Conservation (phyloP, 37 sponge, comb jelly and placozoan species). For the Halisarca cf. caerulea region DNA sequence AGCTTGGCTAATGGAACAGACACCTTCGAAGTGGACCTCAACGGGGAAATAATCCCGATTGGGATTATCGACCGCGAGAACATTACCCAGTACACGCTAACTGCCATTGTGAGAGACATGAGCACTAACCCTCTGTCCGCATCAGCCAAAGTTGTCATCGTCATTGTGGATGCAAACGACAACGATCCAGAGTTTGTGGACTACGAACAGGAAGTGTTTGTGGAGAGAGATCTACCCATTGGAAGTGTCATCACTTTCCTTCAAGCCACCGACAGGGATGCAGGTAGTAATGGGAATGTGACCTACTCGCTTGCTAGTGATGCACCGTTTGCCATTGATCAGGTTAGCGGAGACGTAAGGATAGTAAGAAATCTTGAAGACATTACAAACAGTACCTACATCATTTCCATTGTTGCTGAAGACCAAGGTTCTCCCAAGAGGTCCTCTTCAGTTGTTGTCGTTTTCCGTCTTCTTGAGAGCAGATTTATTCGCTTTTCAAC, state of each 20-base stretch:
- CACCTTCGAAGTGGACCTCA: slow-evolving; percentile 28
- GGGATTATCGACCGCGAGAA: slow-evolving; percentile 48
- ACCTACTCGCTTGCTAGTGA: background rate
- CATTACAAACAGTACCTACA: background rate
- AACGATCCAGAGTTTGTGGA: slow-evolving; percentile 51
- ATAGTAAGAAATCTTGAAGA: background rate
- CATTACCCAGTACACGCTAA: background rate
- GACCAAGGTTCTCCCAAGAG: background rate
- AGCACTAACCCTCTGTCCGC: background rate
- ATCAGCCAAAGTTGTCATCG: slow-evolving; percentile 27
- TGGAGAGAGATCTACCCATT: slow-evolving; percentile 10
- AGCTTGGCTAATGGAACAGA: slow-evolving; percentile 20
- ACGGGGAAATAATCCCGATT: slow-evolving; percentile 34
- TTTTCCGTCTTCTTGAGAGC: background rate
- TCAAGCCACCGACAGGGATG: slow-evolving; percentile 37
- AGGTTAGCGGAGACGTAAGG: slow-evolving; percentile 39
- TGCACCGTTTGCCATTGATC: slow-evolving; percentile 34
- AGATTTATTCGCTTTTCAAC: slow-evolving; percentile 1
- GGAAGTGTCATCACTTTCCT: slow-evolving; percentile 17
- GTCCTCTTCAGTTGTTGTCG: background rate
- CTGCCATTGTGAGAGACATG: slow-evolving; percentile 14
- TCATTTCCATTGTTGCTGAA: background rate
- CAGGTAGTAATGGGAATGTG: slow-evolving; percentile 8
- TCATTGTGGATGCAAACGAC: slow-evolving; percentile 70
- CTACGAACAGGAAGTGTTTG: background rate